Conservation (phyloP, 2,797 vertebrate genomes). For the Onychomys torridus region DNA sequence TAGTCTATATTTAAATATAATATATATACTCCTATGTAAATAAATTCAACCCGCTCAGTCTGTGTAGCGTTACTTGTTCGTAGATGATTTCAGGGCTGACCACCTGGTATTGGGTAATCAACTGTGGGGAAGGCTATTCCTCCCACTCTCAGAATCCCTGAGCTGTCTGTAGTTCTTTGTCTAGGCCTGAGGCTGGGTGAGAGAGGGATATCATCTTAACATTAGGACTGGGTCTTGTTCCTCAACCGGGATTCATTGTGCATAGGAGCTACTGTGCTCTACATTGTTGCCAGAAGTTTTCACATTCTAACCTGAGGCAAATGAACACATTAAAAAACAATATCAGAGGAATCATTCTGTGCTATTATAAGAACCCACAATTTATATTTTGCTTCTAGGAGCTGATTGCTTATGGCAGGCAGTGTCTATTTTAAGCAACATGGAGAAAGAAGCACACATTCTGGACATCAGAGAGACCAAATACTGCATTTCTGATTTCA, state of each 20-base stretch:
- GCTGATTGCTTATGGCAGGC: constrained; percentile 47
- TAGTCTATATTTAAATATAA: too few species aligned
- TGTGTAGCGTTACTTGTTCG: background rate
- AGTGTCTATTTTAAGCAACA: constrained; percentile 54
- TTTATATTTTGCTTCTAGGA: constrained; percentile 29
- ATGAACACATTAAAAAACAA: constrained; percentile 15
- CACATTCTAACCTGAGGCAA: background rate
- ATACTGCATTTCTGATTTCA: background rate
- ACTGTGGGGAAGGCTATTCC: background rate
- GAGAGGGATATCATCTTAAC: background rate
- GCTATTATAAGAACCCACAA: constrained; percentile 18
- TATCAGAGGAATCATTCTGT: background rate
- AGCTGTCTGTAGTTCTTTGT: background rate
- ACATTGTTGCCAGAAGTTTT: background rate
- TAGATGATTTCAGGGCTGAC: background rate
- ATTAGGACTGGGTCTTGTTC: constrained; percentile 2
- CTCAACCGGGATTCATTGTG: background rate
- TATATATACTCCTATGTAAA: background rate
- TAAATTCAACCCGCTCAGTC: too few species aligned
- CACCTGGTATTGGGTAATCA: background rate
- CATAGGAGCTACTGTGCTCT: background rate
- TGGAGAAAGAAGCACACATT: background rate
- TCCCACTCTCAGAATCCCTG: background rate
- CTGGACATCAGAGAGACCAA: constrained; percentile 33
- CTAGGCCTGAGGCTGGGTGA: too few species aligned